A percentile compares a stretch with the other conserved stretches of the same genome.
Conservation (phyloP, 2,888 invertebrate species). For the Ceraclea dissimilis region DNA sequence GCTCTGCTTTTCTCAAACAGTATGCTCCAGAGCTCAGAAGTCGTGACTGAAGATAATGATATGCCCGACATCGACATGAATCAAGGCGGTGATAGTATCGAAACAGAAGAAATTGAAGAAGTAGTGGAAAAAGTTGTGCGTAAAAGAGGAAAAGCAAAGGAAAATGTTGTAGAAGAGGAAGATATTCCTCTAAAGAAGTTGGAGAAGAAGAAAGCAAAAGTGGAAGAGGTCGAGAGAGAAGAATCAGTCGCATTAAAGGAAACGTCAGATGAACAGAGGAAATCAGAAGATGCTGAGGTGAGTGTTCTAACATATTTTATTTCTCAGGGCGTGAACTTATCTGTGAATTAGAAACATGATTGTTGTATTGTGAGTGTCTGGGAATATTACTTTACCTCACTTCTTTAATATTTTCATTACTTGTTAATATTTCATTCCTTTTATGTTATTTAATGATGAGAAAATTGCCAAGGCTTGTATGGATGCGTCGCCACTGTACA, state of each 20-base stretch:
- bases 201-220: neutral
- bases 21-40: neutral
- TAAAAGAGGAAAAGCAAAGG: neutral
- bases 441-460: slow-evolving; percentile 20
- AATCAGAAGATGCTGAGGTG: too few relatives aligned
- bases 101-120: neutral
- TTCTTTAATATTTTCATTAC: too few relatives aligned
- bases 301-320: too few relatives aligned
- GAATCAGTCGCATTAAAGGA: neutral
- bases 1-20: neutral
- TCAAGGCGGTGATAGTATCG: neutral
- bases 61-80: neutral
- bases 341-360: too few relatives aligned
- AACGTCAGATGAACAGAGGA: neutral
- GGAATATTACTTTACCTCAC: too few relatives aligned
- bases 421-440: neutral
- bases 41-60: neutral
- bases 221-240: neutral
- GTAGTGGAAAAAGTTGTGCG: neutral
- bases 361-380: too few relatives aligned
- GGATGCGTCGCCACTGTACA: slow-evolving; percentile 21
- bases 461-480: slow-evolving; percentile 18
- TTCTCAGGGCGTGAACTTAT: too few relatives aligned
- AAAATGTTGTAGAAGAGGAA: neutral
- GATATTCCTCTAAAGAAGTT: neutral